Conservation (phyloP, 2,888 invertebrate genomes). For the Pollenia griseotomentosa region DNA sequence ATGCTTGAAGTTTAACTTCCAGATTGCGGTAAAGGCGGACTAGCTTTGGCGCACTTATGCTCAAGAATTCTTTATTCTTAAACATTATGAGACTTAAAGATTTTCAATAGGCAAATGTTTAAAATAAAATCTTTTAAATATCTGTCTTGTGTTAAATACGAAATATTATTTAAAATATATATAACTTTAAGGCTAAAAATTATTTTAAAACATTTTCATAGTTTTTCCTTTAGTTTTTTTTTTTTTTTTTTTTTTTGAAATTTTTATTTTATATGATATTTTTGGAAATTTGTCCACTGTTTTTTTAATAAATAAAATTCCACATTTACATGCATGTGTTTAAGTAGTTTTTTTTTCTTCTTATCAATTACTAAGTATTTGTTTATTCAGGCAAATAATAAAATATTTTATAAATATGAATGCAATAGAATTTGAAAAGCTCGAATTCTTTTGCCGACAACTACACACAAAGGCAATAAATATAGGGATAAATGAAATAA, state of each 20-base stretch:
- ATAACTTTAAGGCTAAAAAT: too few relatives aligned
- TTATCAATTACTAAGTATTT: conserved; percentile 54
- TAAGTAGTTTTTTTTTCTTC: conserved; percentile 18
- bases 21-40: too few relatives aligned
- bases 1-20: too few relatives aligned
- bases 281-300: conserved; percentile 18
- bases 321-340: conserved; percentile 1
- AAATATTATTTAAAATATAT: too few relatives aligned
- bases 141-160: too few relatives aligned
- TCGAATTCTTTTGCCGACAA: conserved; percentile 1
- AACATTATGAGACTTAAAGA: too few relatives aligned
- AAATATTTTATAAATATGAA: conserved; percentile 43
- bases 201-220: not conserved
- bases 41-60: too few relatives aligned
- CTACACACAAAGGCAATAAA: not conserved
- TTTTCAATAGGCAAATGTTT: too few relatives aligned
- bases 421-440: conserved; percentile 46
- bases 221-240: not conserved
- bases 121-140: too few relatives aligned
- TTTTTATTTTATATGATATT: too few relatives aligned
- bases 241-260: too few relatives aligned
- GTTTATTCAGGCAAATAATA: conserved; percentile 55
- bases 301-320: not conserved
- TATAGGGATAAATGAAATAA: not conserved
- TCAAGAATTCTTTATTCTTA: too few relatives aligned